Evolutionary conservation across 2,113 vertebrate genomes (phyloP).

Genomic region (Neotoma lepida): DNA sequence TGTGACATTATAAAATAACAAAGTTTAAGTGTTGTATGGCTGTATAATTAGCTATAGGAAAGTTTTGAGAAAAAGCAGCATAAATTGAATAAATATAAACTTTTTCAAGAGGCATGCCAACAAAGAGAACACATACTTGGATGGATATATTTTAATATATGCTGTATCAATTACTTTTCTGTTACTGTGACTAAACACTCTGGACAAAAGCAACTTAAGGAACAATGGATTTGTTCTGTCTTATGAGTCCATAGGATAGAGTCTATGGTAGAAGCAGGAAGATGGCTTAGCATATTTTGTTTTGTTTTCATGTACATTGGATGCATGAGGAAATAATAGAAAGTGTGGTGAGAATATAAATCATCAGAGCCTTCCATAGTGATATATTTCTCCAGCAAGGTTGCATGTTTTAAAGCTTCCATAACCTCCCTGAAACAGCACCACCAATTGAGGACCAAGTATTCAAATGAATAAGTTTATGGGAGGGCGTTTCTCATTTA

Average conservation of each 20-base stretch:
- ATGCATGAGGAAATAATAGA: background rate
- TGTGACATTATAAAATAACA: background rate
- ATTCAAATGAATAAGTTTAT: background rate
- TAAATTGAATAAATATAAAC: background rate
- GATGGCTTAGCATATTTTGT: background rate
- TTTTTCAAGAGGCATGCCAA: background rate
- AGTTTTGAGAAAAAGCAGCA: background rate
- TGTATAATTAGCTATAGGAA: background rate
- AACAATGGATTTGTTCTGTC: background rate
- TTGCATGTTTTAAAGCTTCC: background rate
- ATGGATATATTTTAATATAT: background rate
- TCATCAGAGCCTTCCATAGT: background rate
- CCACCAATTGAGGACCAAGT: background rate
- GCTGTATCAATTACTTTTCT: background rate
- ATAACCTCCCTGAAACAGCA: background rate
- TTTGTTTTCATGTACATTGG: background rate
- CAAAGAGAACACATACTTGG: background rate
- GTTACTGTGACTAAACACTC: background rate
- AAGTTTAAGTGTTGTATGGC: background rate
- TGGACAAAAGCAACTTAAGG: background rate
- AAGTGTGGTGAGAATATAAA: background rate
- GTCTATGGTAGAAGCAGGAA: background rate
- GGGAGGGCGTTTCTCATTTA: background rate
- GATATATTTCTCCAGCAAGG: background rate
- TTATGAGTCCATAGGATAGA: background rate